Evolutionary conservation across 2,888 invertebrate species (phyloP).

Genomic region (Hypercompe scribonia): DNA sequence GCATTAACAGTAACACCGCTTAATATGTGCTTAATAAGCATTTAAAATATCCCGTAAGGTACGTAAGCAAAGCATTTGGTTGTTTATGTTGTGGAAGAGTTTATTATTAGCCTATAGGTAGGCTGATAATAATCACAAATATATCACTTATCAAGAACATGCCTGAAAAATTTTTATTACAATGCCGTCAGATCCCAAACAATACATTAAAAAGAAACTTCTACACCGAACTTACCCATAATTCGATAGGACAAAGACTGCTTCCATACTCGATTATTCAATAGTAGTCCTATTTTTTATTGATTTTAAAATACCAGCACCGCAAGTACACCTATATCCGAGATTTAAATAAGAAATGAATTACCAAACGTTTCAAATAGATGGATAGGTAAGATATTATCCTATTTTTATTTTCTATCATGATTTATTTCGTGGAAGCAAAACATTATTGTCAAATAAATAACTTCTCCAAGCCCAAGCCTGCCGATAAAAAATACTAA

Average conservation of each 20-base stretch:
- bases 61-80: not conserved
- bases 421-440: not conserved
- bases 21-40: too few relatives aligned
- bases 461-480: not conserved
- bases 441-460: not conserved
- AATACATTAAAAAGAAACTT: not conserved
- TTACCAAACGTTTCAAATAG: constrained; percentile 8
- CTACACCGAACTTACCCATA: not conserved
- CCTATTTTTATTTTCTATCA: constrained; percentile 2
- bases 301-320: constrained; percentile 8
- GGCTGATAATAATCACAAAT: not conserved
- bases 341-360: constrained; percentile 19
- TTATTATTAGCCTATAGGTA: not conserved
- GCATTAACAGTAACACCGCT: too few relatives aligned
- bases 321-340: constrained; percentile 22
- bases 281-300: constrained; percentile 8
- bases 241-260: constrained; percentile 6
- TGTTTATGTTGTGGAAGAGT: not conserved
- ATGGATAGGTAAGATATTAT: not conserved
- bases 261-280: constrained; percentile 20
- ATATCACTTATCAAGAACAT: not conserved
- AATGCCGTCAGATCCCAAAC: not conserved
- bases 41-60: too few relatives aligned
- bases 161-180: not conserved
- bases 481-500: not conserved